Percentiles rank a stretch among this genome's conserved stretches.
These are phyloP conservation scores for Oscheius myriophilus DNA, from an alignment of 2,888 invertebrate genomes.

Conservation along the genomic window DNA sequence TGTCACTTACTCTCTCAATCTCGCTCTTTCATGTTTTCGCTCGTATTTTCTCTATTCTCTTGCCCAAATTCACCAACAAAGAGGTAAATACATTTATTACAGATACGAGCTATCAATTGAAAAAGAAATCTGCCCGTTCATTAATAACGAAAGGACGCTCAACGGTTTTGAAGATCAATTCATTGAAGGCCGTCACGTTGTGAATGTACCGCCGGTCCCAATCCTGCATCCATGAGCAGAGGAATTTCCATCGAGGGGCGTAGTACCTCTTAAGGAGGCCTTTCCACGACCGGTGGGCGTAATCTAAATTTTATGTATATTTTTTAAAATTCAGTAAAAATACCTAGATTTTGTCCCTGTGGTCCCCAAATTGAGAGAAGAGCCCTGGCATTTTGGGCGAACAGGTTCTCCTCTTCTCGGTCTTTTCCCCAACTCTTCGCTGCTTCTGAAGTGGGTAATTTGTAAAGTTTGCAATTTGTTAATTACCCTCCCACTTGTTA, in stretches of 20 bases:
- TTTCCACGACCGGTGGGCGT: constrained; percentile 46
- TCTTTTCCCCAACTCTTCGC: constrained; percentile 29
- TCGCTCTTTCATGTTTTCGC: too few species aligned
- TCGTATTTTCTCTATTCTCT: too few species aligned
- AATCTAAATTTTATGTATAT: constrained; percentile 21
- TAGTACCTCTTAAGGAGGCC: constrained; percentile 48
- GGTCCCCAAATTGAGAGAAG: constrained; percentile 39
- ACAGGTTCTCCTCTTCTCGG: constrained; percentile 26
- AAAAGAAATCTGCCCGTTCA: constrained; percentile 7
- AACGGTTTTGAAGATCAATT: constrained; percentile 35
- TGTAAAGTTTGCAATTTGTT: background rate
- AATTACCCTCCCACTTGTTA: constrained; percentile 33
- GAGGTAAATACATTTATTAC: too few species aligned
- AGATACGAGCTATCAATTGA: background rate
- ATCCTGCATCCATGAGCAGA: constrained; percentile 49
- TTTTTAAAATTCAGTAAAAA: background rate
- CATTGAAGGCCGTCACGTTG: constrained; percentile 34
- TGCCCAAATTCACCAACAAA: too few species aligned
- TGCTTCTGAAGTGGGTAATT: background rate
- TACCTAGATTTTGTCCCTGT: constrained; percentile 33
- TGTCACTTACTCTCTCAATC: too few species aligned
- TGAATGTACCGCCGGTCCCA: constrained; percentile 33
- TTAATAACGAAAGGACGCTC: constrained; percentile 34
- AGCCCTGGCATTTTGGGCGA: constrained; percentile 29
- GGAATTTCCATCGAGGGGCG: constrained; percentile 48